Evolutionary conservation across 1,140 invertebrate species (phyloP).

Genomic region (Pomphorhynchus laevis): DNA sequence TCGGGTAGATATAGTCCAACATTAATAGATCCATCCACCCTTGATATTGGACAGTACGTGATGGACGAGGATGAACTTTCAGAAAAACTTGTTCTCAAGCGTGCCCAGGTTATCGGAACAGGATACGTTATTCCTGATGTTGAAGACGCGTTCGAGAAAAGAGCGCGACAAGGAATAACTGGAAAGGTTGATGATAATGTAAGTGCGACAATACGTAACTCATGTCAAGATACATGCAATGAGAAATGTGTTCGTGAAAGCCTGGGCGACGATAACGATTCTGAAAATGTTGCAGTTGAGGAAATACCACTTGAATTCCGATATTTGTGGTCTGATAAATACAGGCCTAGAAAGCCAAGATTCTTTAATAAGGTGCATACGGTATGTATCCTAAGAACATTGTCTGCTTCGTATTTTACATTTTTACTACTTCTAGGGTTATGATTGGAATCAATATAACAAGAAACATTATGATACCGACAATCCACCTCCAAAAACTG

Average conservation of each 20-base stretch:
- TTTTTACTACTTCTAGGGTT: constrained; percentile 31
- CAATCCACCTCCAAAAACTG: constrained; percentile 96
- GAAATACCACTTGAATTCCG: constrained; percentile 35
- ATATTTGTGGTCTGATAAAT: constrained; percentile 87
- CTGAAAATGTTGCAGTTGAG: constrained; percentile 61
- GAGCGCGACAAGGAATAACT: not conserved
- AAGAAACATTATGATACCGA: constrained; percentile 99
- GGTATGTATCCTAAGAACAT: constrained; percentile 13
- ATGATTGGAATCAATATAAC: constrained; percentile 99
- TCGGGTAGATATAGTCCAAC: constrained; percentile 1
- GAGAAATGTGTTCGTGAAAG: not conserved
- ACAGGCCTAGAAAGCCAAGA: constrained; percentile 64
- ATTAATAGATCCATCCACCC: not conserved
- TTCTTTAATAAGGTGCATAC: constrained; percentile 60
- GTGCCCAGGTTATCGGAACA: not conserved
- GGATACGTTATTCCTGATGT: constrained; percentile 3
- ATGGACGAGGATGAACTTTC: constrained; percentile 2
- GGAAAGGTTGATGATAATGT: no score
- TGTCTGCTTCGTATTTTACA: no score
- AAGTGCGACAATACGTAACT: no score
- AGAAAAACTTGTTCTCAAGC: not conserved
- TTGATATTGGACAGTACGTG: not conserved
- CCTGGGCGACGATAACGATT: constrained; percentile 16
- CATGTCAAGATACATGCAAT: no score
- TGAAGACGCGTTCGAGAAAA: constrained; percentile 6